Evolutionary conservation across 2,888 invertebrate species (phyloP), one percentile per base, ranked within the genome.

Genomic region (Sussaba pulchella): DNA sequence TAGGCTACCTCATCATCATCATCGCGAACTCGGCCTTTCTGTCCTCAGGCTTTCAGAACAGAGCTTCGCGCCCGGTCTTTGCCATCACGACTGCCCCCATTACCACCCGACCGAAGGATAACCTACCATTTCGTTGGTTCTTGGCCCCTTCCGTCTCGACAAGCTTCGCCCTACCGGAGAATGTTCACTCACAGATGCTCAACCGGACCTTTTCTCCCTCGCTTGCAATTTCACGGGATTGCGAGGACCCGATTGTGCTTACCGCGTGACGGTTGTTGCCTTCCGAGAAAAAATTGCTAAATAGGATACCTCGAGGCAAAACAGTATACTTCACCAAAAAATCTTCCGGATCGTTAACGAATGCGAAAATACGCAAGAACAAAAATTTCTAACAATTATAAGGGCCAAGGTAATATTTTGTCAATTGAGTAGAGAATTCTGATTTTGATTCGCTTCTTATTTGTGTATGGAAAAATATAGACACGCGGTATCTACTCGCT

Each of bases 201-300:
- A 12, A 41, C 1, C 9, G 41, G 4, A 1, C n/a, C n/a, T n/a
- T n/a, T n/a, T n/a, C n/a, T 67, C 67, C 21, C 63, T 66, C 26
- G 31, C 36, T 45, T 36, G 76, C 67, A 63, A 63, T 76, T 70
- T 76, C 41, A 21, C 61, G 54, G 61, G 63, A 76, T 76, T 76
- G 69, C 76, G 52, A 36, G 67, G 21, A 54, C 26, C 43, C 76
- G 76, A 76, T 70, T 76, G 63, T 69, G 41, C 69, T 21, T 36
- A 31, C 47, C 3, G 14, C 14, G 36, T 71, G 47, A 59, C 54
- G 69, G 10, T 61, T 43, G 24, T 50, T 43, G n/a, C n/a, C n/a
- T 52, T 63, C n/a, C 63, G 43, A 26, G 43, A n/a, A n/a, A 43
- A 24, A n/a, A n/a, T n/a, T n/a, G n/a, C n/a, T n/a, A n/a, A n/a